Conservation (phyloP, 1,140 invertebrate genomes). For the Procambarus virginalis region DNA sequence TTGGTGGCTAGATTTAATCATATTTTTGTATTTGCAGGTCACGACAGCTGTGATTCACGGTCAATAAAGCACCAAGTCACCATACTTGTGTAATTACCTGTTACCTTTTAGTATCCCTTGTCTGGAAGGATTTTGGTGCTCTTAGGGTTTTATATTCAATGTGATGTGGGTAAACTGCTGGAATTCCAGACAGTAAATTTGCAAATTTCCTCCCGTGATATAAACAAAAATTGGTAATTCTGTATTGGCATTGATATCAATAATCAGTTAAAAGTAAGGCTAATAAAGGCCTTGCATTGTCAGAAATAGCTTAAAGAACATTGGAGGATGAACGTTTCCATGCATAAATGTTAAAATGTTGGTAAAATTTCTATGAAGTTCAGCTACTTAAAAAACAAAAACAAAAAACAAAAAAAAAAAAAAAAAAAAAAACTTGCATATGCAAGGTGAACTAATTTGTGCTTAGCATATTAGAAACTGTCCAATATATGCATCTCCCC, state of each 20-base stretch:
- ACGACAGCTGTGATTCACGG: constrained; percentile 59
- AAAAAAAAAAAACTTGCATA: too few species aligned
- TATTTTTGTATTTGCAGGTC: constrained; percentile 61
- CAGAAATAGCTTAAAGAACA: not conserved
- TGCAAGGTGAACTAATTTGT: too few species aligned
- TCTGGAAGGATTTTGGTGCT: not conserved
- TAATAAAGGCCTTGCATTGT: not conserved
- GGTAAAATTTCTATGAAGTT: too few species aligned
- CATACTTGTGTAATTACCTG: constrained; percentile 48
- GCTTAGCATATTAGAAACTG: too few species aligned
- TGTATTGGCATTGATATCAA: too few species aligned
- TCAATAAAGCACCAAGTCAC: constrained; percentile 63
- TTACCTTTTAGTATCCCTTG: constrained; percentile 39
- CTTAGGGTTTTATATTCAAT: not conserved
- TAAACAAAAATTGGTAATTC: not conserved
- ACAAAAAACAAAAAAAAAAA: too few species aligned
- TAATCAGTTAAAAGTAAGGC: too few species aligned
- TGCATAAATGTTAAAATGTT: too few species aligned
- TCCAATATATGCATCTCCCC: too few species aligned
- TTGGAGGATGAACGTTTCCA: too few species aligned
- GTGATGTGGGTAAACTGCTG: not conserved
- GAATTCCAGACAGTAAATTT: not conserved
- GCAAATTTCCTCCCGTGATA: not conserved
- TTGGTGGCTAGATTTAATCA: constrained; percentile 22
- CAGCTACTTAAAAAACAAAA: too few species aligned